Evolutionary conservation across 2,113 vertebrate genomes (phyloP).

Genomic region (Haemorhous mexicanus): DNA sequence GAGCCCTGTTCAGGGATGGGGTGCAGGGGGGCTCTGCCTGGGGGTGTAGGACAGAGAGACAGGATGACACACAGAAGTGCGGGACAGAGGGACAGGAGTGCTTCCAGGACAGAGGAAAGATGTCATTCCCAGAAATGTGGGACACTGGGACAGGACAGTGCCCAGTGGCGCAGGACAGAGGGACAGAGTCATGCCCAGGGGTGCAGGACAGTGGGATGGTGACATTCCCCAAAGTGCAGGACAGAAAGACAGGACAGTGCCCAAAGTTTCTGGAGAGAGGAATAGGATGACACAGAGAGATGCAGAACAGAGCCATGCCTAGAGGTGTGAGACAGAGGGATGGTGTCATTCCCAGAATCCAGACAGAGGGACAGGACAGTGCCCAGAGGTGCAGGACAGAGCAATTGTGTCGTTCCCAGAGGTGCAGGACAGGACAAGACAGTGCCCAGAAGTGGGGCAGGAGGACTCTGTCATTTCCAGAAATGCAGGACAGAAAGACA

Average conservation of each 20-base stretch:
- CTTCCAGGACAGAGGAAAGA: background rate
- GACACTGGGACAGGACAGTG: background rate
- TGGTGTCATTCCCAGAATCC: background rate
- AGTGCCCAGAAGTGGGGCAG: background rate
- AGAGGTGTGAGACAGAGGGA: background rate
- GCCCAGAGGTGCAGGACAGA: background rate
- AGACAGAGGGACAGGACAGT: background rate
- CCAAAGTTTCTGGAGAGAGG: background rate
- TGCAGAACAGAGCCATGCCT: background rate
- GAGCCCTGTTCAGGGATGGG: background rate
- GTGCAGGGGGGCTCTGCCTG: background rate
- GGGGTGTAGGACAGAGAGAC: background rate
- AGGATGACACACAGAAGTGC: too few relatives aligned
- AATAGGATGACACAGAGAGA: background rate
- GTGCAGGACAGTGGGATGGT: background rate
- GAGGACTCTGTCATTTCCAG: rapidly evolving
- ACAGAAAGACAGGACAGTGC: background rate
- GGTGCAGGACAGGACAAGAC: background rate
- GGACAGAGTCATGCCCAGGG: too few relatives aligned
- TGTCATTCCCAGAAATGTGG: background rate
- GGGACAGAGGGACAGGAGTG: background rate
- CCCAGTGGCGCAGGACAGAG: background rate
- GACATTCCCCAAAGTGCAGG: background rate
- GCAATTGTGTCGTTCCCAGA: background rate
- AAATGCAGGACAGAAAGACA: background rate